A percentile compares a stretch with the other conserved stretches of the same genome.
Evolutionary conservation across 2,797 vertebrate genomes (phyloP).

Genomic region (Muscicapa striata): DNA sequence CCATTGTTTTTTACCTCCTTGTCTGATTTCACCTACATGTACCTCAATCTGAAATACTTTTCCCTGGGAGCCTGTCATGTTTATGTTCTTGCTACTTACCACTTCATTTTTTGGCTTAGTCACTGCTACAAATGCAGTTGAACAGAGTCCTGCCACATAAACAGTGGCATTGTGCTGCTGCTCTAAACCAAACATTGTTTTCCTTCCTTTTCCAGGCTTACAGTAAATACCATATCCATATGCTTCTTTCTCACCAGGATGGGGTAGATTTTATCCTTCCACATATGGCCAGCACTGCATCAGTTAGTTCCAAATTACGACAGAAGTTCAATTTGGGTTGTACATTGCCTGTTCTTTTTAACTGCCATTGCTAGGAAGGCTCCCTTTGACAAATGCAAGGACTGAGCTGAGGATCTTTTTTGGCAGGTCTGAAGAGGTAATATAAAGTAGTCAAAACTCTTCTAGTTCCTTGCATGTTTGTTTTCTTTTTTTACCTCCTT

Average conservation of each 20-base stretch:
- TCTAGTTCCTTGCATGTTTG: not conserved
- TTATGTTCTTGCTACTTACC: not conserved
- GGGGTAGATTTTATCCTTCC: not conserved
- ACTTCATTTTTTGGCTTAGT: not conserved
- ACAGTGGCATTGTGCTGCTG: not conserved
- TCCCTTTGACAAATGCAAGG: not conserved
- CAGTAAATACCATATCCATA: not conserved
- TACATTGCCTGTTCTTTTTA: not conserved
- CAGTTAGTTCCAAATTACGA: not conserved
- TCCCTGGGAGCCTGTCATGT: not conserved
- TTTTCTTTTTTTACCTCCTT: not conserved
- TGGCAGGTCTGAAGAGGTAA: not conserved
- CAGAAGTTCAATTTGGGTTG: not conserved
- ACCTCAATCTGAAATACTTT: not conserved
- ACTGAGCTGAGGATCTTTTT: not conserved
- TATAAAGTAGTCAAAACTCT: not conserved
- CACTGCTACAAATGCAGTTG: not conserved
- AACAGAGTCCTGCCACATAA: not conserved
- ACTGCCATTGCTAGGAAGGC: not conserved
- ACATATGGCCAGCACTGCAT: not conserved
- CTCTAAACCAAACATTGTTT: not conserved
- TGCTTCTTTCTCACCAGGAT: not conserved
- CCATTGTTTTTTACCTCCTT: fast-evolving
- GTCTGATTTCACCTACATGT: not conserved
- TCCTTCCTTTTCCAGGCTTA: not conserved